These are phyloP conservation scores for Drosophila insularis DNA, from an alignment of 1,140 invertebrate species.

Conservation along the genomic window DNA sequence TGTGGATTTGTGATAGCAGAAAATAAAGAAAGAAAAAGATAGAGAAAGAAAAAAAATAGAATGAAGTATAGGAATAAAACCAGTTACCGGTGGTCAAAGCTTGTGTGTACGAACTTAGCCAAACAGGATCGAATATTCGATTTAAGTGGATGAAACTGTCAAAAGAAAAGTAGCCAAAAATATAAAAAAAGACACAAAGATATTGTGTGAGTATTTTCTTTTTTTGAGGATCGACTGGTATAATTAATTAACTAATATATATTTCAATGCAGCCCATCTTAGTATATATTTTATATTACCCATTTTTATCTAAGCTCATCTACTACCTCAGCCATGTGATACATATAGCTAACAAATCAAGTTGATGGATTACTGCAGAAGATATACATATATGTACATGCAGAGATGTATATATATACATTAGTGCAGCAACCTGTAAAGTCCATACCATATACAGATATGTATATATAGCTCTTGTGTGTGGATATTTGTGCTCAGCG, in stretches of 20 bases:
- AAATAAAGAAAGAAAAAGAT: neutral
- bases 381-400: constrained; percentile 41
- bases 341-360: constrained; percentile 15
- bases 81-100: constrained; percentile 51
- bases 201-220: neutral
- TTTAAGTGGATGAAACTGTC: neutral
- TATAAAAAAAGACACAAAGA: neutral
- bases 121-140: constrained; percentile 1
- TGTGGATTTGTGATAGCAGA: constrained; percentile 64
- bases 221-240: neutral
- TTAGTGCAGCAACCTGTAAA: neutral
- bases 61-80: constrained; percentile 23
- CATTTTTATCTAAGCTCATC: neutral
- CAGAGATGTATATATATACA: neutral
- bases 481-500: neutral
- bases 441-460: too few relatives aligned
- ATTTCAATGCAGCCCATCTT: too few relatives aligned
- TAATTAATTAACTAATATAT: neutral
- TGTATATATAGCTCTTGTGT: neutral
- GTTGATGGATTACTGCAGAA: constrained; percentile 65
- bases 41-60: neutral
- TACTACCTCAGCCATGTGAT: neutral
- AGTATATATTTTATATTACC: too few relatives aligned
- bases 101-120: constrained; percentile 1
- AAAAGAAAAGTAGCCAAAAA: neutral